A percentile compares a stretch with the other conserved stretches of the same genome.
phyloP scores from a whole-genome alignment of 2,888 invertebrate species.

The Parnassius smintheus region DNA sequence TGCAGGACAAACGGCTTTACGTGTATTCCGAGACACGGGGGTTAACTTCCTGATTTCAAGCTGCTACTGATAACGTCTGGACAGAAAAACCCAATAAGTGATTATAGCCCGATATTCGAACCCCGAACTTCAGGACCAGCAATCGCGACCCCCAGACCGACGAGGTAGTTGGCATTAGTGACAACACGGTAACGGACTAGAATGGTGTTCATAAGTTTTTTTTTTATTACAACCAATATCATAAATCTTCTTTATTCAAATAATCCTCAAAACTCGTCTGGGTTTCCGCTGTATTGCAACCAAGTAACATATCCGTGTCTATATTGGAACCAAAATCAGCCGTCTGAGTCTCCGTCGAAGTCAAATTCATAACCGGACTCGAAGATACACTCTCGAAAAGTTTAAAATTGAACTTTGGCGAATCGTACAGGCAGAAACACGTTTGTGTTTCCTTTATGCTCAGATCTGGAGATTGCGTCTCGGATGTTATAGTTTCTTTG shows the following conservation, averaged over 20 bases:
- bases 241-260: conserved; percentile 38
- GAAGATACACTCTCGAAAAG: conserved; percentile 54
- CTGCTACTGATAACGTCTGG: too few relatives aligned
- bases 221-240: conserved; percentile 38
- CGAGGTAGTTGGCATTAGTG: too few relatives aligned
- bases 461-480: conserved; percentile 55
- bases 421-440: conserved; percentile 57
- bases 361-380: conserved; percentile 49
- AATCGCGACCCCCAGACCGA: too few relatives aligned
- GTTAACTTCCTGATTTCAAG: too few relatives aligned
- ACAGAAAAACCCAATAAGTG: too few relatives aligned
- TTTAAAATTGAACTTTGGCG: conserved; percentile 47
- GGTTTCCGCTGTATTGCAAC: conserved; percentile 58
- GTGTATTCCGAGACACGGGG: too few relatives aligned
- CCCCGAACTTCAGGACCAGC: too few relatives aligned
- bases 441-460: conserved; percentile 72
- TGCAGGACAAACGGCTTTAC: too few relatives aligned
- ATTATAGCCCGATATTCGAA: too few relatives aligned
- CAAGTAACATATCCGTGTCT: conserved; percentile 43
- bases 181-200: too few relatives aligned
- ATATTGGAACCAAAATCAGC: conserved; percentile 38
- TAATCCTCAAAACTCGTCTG: conserved; percentile 60
- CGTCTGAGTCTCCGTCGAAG: conserved; percentile 65
- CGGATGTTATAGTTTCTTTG: conserved; percentile 59
- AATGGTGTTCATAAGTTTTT: too few relatives aligned